Base-by-base conservation (phyloP, 2,888 invertebrate species). In the Campoletis raptor region DNA sequence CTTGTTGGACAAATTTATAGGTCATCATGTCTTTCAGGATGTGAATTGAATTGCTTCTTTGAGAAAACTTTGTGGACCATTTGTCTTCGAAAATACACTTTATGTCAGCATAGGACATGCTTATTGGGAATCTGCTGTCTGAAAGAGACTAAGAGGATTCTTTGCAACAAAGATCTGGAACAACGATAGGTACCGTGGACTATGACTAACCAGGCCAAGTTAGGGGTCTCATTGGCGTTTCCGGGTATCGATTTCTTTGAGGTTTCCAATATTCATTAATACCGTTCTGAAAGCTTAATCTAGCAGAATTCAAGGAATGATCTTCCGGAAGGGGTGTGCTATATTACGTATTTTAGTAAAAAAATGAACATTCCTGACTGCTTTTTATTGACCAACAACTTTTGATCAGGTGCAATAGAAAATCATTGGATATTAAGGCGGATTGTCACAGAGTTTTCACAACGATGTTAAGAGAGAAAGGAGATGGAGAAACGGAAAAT, bases 41-140 rank as follows among this genome's bases (percentile, higher is more conserved):
- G 57, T 69, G 61, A 30, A 61, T 61, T 30, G 61, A 61, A 30
- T 30, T 15, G 61, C 61, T 30, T 30, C 12, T 30, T 30, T 61
- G 5, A 18, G 18, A 5, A 48, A 48, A 48, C 48, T 18, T 48
- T 48, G 18, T 18, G 30, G 57, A 12, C 15, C 1, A 12, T 61
- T 6, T 15, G 15, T 30, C 57, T 61, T 61, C 30, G 21, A 61
- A 61, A 61, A 30, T 48, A 52, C 42, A 45, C 64, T 81, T 88
- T 89, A 87, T 88, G 89, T 90, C 89, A 89, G 89, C 89, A 89
- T 81, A 87, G 87, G 89, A 89, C 86, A 83, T 7, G 73, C 24
- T 52, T 42, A 74, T 61, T 21, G 69, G 76, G 48, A 79, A 37
- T 54, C 42, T 24, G 57, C 24, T 30, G 52, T 42, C 37, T 57